phyloP scores from a whole-genome alignment of 2,888 invertebrate species.

The Endomychus coccineus region DNA sequence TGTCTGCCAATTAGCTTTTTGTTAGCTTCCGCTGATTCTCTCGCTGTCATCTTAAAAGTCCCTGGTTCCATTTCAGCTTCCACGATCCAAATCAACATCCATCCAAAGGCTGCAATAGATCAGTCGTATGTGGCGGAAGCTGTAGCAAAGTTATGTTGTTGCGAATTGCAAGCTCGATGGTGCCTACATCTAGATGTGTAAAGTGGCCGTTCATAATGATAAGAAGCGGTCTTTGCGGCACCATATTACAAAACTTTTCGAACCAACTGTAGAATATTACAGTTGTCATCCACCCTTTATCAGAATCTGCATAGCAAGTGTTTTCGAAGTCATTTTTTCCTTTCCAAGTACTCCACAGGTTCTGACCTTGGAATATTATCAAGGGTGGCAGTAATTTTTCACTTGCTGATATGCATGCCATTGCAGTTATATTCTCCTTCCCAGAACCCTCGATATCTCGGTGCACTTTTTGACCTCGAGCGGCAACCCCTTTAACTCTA shows the following conservation, averaged over 20 bases:
- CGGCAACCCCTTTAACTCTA: conserved; percentile 19
- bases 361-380: conserved; percentile 13
- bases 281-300: conserved; percentile 22
- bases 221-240: conserved; percentile 19
- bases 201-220: conserved; percentile 22
- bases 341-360: conserved; percentile 24
- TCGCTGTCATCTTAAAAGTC: conserved; percentile 13
- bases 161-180: conserved; percentile 13
- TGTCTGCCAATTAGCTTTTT: conserved; percentile 9
- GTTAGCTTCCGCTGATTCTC: conserved; percentile 7
- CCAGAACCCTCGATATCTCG: conserved; percentile 15
- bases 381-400: conserved; percentile 12
- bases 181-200: conserved; percentile 18
- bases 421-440: conserved; percentile 15
- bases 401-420: conserved; percentile 13
- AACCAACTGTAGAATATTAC: conserved; percentile 20
- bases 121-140: conserved; percentile 8
- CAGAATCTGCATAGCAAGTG: conserved; percentile 19
- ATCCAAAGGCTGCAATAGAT: conserved; percentile 12
- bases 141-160: conserved; percentile 9
- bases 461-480: conserved; percentile 20
- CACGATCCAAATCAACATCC: conserved; percentile 15
- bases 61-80: conserved; percentile 15
- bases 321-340: conserved; percentile 16
- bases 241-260: conserved; percentile 16